Base-by-base conservation (phyloP, 1,140 invertebrate genomes). In the Hycleus cichorii region DNA sequence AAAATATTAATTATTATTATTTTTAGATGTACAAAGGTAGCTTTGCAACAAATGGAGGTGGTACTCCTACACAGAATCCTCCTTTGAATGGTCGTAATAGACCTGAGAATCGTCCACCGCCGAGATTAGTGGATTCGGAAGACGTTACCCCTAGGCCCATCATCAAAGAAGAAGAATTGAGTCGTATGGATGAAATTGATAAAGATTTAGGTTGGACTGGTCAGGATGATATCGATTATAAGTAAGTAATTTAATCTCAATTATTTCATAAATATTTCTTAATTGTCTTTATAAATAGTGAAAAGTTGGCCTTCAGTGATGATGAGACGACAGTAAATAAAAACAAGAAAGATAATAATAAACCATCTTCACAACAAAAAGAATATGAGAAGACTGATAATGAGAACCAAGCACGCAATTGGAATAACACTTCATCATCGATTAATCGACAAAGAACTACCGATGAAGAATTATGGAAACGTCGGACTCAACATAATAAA, bases 221-320 rank as follows among this genome's bases (percentile, higher is more conserved):
- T 59, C 86, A 93, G 60, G 91, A 93, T 74, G 91, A 95, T 72
- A 92, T 96, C 71, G 93, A 96, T 77, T 97, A 95, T 73, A 93
- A 93, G 84, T 86, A 68, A 77, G 77, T 77, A 49, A 11, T 38
- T 49, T 32, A 11, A 11, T 44, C 10, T 45, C 55, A 63, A 45
- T 25, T 18, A 7, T 42, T 12, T 8, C 40, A 12, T 52, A 44
- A 38, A 44, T 54, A 43, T 57, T 26, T 56, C 51, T 47, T 40
- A 64, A 64, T 78, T 77, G 1, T 54, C 32, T 32, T 7, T 32
- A 32, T 5, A 32, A 32, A 32, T 76, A 87, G 84, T 79, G 91
- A 94, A 78, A 95, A 95, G 76, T 77, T 97, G 61, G 86, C 89
- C 57, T 97, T 96, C 75, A 95, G 92, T 71, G 93, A 96, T 77